Conservation (phyloP, 1,140 invertebrate genomes). For the Microplitis mediator region DNA sequence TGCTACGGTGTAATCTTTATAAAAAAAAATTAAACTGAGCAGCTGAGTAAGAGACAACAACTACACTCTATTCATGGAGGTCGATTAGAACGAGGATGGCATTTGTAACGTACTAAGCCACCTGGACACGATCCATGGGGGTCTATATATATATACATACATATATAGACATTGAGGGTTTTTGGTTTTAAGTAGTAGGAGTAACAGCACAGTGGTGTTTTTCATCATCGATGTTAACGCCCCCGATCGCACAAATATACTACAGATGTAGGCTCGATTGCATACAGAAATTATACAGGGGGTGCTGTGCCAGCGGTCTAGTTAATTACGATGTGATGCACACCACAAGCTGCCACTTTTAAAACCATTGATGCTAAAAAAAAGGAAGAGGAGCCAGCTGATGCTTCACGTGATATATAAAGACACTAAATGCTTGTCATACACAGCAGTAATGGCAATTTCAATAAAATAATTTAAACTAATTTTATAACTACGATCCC, state of each 20-base stretch:
- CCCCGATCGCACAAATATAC: neutral
- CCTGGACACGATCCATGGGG: constrained; percentile 38
- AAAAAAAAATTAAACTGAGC: constrained; percentile 41
- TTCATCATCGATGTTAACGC: neutral
- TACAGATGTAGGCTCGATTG: neutral
- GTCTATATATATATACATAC: neutral
- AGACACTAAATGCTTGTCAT: too few relatives aligned
- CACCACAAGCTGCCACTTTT: constrained; percentile 10
- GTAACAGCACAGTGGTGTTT: neutral
- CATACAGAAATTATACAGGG: constrained; percentile 1
- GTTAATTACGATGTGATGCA: constrained; percentile 30
- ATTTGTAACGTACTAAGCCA: constrained; percentile 46
- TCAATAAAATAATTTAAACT: too few relatives aligned
- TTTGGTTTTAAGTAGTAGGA: neutral
- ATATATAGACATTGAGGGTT: too few relatives aligned
- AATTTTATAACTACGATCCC: too few relatives aligned
- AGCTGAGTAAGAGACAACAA: constrained; percentile 1
- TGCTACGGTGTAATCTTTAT: constrained; percentile 13
- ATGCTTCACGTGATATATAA: too few relatives aligned
- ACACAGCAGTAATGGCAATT: too few relatives aligned
- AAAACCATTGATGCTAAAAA: neutral
- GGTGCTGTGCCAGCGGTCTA: constrained; percentile 15
- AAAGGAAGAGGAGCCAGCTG: too few relatives aligned
- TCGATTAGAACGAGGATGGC: constrained; percentile 10
- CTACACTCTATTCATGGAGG: neutral